phyloP scores from a whole-genome alignment of 2,888 invertebrate species.

The Lithophane leautieri region DNA sequence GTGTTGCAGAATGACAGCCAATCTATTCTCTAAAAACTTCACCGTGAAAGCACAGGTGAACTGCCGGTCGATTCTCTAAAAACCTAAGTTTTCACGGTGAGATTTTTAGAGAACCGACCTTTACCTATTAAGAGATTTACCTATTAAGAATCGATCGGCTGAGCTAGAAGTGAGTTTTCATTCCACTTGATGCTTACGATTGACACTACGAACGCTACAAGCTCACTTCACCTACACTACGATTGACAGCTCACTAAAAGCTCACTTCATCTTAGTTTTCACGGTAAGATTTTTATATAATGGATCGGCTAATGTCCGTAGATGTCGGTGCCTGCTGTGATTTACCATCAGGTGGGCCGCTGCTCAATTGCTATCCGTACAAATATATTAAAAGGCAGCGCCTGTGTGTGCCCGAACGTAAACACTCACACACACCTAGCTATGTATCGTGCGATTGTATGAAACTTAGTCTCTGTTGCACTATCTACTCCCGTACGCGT shows the following conservation, averaged over 20 bases:
- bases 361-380: background rate
- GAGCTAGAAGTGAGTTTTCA: background rate
- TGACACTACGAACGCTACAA: background rate
- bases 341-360: background rate
- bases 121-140: no score
- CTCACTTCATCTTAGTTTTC: background rate
- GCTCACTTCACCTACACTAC: background rate
- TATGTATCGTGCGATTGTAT: background rate
- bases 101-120: no score
- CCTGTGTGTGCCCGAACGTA: background rate
- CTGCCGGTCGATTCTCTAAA: no score
- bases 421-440: background rate
- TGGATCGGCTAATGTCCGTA: background rate
- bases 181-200: background rate
- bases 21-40: background rate
- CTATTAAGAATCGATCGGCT: no score
- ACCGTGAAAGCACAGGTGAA: background rate
- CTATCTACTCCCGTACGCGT: background rate
- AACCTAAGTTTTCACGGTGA: no score
- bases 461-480: background rate
- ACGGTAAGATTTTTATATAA: background rate
- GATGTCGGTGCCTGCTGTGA: no score
- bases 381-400: background rate
- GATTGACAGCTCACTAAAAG: background rate
- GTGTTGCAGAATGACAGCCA: background rate